These are phyloP conservation scores for Drosophila busckii DNA, from an alignment of 1,140 invertebrate genomes.

Conservation along the genomic window DNA sequence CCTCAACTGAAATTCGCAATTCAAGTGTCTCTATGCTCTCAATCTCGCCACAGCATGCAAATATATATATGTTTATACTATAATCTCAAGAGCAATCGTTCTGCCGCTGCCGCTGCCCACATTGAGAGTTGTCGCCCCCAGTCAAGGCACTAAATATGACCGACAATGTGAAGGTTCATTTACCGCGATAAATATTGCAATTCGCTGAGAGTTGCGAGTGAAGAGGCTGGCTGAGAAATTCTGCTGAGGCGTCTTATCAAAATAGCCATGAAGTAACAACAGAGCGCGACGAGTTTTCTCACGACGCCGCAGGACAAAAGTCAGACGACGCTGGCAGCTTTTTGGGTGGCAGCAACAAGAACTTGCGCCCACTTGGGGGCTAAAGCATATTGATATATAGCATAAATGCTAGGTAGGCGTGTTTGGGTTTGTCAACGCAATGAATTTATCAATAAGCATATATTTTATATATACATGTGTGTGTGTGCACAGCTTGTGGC, in stretches of 20 bases:
- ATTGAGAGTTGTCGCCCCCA: constrained; percentile 42
- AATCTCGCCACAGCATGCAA: too few relatives aligned
- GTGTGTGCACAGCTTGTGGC: too few relatives aligned
- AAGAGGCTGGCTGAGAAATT: constrained; percentile 1
- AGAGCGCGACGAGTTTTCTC: constrained; percentile 63
- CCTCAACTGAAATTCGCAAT: too few relatives aligned
- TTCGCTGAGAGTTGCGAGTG: constrained; percentile 6
- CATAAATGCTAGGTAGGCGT: too few relatives aligned
- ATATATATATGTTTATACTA: too few relatives aligned
- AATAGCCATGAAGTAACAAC: too few relatives aligned
- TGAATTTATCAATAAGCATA: too few relatives aligned
- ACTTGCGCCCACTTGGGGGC: constrained; percentile 1
- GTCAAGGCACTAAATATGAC: constrained; percentile 33
- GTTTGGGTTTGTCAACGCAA: too few relatives aligned
- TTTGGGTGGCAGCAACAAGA: constrained; percentile 40
- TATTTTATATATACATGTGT: too few relatives aligned
- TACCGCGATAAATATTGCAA: constrained; percentile 66
- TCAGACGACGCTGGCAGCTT: constrained; percentile 13
- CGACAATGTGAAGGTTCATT: constrained; percentile 54
- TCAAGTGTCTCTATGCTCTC: too few relatives aligned
- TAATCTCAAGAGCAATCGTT: too few relatives aligned
- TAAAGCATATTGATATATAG: too few relatives aligned
- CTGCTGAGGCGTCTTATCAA: constrained; percentile 61
- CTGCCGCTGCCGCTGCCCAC: constrained; percentile 10
- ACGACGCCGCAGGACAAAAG: constrained; percentile 51